Percentiles rank a stretch among this genome's conserved stretches.
phyloP scores from a whole-genome alignment of 1,140 invertebrate species.

The Harlomillsia oculata region DNA sequence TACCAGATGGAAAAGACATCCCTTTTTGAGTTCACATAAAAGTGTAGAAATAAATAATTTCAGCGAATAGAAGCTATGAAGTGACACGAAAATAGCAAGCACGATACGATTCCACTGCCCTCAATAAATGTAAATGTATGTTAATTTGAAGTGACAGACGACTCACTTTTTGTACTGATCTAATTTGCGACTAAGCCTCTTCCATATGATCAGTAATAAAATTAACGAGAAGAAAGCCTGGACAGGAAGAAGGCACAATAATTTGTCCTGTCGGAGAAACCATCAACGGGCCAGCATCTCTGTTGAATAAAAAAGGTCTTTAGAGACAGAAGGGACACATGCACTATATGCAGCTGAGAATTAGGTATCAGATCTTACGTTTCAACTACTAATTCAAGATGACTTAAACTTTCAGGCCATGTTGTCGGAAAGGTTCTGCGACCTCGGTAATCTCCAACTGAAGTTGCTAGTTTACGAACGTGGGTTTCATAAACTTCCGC shows the following conservation, averaged over 20 bases:
- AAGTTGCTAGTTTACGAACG: constrained; percentile 66
- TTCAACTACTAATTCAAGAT: constrained; percentile 82
- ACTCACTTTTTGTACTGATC: constrained; percentile 63
- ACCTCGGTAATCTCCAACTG: constrained; percentile 67
- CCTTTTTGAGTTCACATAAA: constrained; percentile 19
- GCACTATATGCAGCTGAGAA: constrained; percentile 2
- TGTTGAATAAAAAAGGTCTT: constrained; percentile 42
- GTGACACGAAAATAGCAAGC: no score
- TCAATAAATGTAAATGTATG: not conserved
- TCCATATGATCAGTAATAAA: constrained; percentile 70
- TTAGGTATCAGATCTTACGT: constrained; percentile 49
- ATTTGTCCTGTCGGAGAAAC: constrained; percentile 86
- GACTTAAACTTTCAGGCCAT: constrained; percentile 58
- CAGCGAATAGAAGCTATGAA: no score
- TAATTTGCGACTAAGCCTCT: constrained; percentile 57
- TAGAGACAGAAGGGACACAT: constrained; percentile 2
- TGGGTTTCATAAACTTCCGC: constrained; percentile 72
- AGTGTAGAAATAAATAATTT: no score
- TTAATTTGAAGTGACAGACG: not conserved
- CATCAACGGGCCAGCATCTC: constrained; percentile 81
- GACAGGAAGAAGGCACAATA: constrained; percentile 79
- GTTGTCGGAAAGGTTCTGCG: constrained; percentile 55
- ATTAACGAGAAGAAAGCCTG: constrained; percentile 67
- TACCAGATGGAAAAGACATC: constrained; percentile 8
- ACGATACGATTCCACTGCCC: no score